Percentiles rank a stretch among this genome's conserved stretches.
Conservation (phyloP, 1,140 invertebrate genomes). For the Hycleus cichorii region DNA sequence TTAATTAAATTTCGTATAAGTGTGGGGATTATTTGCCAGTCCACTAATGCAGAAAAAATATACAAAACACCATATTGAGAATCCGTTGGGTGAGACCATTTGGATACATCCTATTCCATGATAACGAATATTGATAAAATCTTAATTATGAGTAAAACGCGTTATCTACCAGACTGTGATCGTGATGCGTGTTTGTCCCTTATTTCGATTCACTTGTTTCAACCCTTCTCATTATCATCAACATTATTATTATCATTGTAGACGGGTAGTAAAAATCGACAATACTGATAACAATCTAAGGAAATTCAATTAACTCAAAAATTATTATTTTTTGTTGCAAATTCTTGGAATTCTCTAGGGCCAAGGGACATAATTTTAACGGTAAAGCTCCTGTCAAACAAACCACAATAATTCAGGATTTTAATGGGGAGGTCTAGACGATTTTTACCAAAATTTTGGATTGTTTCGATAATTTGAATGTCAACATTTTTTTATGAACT, state of each 20-base stretch:
- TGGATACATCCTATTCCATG: slow-evolving; percentile 31
- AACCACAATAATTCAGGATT: slow-evolving; percentile 25
- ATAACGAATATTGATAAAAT: slow-evolving; percentile 29
- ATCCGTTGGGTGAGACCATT: slow-evolving; percentile 33
- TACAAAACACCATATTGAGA: slow-evolving; percentile 33
- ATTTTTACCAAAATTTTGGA: not conserved
- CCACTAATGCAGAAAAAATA: too few species aligned
- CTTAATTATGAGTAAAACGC: slow-evolving; percentile 41
- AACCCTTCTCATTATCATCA: slow-evolving; percentile 16
- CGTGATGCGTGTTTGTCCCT: slow-evolving; percentile 37
- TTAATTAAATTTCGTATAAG: too few species aligned
- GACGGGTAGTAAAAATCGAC: too few species aligned
- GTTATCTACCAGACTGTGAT: slow-evolving; percentile 35
- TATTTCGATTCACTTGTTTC: slow-evolving; percentile 30
- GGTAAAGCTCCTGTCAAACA: slow-evolving; percentile 25
- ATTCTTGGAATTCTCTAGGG: too few species aligned
- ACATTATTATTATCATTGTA: too few species aligned
- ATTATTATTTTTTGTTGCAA: too few species aligned
- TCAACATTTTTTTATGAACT: too few species aligned
- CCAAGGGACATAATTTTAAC: slow-evolving; percentile 19
- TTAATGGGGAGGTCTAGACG: slow-evolving; percentile 16
- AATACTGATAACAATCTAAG: too few species aligned
- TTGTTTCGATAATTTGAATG: too few species aligned
- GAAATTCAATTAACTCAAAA: too few species aligned
- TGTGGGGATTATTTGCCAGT: too few species aligned